phyloP scores from a whole-genome alignment of 2,888 invertebrate genomes.

The Carabus problematicus region DNA sequence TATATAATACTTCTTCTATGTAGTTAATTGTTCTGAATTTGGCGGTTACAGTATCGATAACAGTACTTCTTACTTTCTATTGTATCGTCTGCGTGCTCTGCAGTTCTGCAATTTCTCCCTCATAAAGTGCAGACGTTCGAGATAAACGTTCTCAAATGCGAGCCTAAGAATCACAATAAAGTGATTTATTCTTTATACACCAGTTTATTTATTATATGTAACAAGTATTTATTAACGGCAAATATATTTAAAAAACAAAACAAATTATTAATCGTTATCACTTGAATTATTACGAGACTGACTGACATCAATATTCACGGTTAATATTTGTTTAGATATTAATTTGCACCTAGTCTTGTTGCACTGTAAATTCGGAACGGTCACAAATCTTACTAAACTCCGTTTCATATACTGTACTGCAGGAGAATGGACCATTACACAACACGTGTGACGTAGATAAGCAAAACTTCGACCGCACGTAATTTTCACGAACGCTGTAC shows the following conservation, averaged over 20 bases:
- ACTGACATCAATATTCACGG: too few species aligned
- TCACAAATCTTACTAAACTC: neutral
- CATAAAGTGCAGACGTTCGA: constrained; percentile 9
- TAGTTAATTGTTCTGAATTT: constrained; percentile 2
- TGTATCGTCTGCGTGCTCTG: constrained; percentile 11
- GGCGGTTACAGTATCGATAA: constrained; percentile 15
- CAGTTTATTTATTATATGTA: neutral
- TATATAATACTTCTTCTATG: neutral
- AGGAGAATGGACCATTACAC: neutral
- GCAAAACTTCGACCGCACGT: neutral
- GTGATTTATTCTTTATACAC: neutral
- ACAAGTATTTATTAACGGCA: neutral
- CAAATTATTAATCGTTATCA: neutral
- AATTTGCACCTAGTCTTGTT: too few species aligned
- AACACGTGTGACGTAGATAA: neutral
- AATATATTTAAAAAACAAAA: too few species aligned
- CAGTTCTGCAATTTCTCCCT: constrained; percentile 8
- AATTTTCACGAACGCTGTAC: neutral
- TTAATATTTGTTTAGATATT: too few species aligned
- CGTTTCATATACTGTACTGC: neutral
- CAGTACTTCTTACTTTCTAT: constrained; percentile 34
- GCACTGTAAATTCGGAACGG: neutral
- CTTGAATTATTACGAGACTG: too few species aligned
- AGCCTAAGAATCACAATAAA: neutral
- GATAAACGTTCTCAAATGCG: neutral